Percentiles rank a stretch among this genome's conserved stretches.
These are phyloP conservation scores for Drosophila tripunctata DNA, from an alignment of 2,888 invertebrate genomes.

Conservation along the genomic window DNA sequence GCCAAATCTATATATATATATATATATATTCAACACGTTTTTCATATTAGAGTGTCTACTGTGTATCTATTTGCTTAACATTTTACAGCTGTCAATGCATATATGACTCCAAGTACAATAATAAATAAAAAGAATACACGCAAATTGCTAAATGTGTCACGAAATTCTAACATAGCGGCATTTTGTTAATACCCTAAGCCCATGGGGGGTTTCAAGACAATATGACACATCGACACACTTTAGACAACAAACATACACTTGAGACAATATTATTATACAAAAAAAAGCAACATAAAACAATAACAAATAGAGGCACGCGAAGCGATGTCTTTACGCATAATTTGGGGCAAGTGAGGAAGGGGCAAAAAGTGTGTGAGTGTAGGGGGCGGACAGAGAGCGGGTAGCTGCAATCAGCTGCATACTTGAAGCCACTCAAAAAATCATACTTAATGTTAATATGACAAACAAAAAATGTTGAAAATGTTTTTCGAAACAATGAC, in stretches of 20 bases:
- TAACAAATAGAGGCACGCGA: constrained; percentile 63
- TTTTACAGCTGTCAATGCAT: constrained; percentile 5
- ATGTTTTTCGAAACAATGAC: constrained; percentile 59
- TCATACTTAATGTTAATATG: constrained; percentile 78
- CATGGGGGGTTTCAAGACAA: constrained; percentile 24
- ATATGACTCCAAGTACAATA: constrained; percentile 9
- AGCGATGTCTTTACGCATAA: constrained; percentile 16
- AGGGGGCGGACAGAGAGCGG: no score
- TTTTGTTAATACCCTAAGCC: constrained; percentile 47
- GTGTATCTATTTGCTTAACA: not conserved
- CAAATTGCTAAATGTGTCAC: constrained; percentile 62
- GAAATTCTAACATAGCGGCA: constrained; percentile 45
- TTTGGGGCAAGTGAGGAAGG: not conserved
- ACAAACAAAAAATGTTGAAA: constrained; percentile 77
- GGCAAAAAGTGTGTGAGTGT: not conserved
- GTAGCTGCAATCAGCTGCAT: constrained; percentile 43
- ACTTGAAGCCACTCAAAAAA: constrained; percentile 69
- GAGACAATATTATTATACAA: constrained; percentile 64
- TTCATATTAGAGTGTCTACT: not conserved
- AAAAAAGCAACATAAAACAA: constrained; percentile 48
- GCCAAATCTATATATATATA: no score
- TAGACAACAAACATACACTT: constrained; percentile 54
- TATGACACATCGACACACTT: constrained; percentile 67
- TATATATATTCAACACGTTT: no score
- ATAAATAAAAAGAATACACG: constrained; percentile 15